These are phyloP conservation scores for Ranitomeya imitator DNA, from an alignment of 2,113 vertebrate species.

Conservation along the genomic window DNA sequence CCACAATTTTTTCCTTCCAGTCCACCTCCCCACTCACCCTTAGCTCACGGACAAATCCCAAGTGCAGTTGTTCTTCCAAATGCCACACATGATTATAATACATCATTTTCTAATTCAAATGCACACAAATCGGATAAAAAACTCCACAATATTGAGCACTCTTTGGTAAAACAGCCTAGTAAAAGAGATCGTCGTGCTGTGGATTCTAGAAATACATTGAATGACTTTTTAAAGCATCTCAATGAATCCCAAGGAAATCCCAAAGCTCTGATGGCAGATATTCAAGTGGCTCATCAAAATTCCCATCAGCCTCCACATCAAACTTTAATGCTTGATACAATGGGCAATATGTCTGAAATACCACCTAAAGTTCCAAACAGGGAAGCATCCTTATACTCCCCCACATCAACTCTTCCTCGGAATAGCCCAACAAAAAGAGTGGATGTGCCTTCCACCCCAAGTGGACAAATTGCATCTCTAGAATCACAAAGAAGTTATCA, in stretches of 20 bases:
- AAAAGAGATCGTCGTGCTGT: slow-evolving; percentile 91
- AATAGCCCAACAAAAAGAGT: slow-evolving; percentile 97
- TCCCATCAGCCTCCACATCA: slow-evolving; percentile 78
- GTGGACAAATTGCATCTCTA: slow-evolving; percentile 87
- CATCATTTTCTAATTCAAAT: slow-evolving; percentile 81
- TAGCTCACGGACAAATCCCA: slow-evolving; percentile 90
- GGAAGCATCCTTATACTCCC: slow-evolving; percentile 94
- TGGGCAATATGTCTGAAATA: slow-evolving; percentile 89
- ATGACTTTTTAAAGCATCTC: slow-evolving; percentile 95
- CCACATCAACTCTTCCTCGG: slow-evolving; percentile 91
- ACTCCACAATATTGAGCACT: slow-evolving; percentile 79
- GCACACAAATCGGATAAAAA: slow-evolving; percentile 87
- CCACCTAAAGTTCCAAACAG: slow-evolving; percentile 94
- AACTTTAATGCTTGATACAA: slow-evolving; percentile 89
- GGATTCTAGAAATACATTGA: slow-evolving; percentile 94
- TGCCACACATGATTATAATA: slow-evolving; percentile 89
- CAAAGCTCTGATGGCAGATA: slow-evolving; percentile 89
- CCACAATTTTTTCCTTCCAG: slow-evolving; percentile 89
- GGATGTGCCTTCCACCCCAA: slow-evolving; percentile 89
- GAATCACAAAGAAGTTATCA: slow-evolving; percentile 92
- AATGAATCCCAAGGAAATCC: slow-evolving; percentile 85
- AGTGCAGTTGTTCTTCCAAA: slow-evolving; percentile 97
- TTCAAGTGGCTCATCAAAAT: slow-evolving; percentile 83
- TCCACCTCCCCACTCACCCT: slow-evolving; percentile 83
- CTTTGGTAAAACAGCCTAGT: slow-evolving; percentile 77